These are phyloP conservation scores for Irena cyanogastra DNA, from an alignment of 2,113 vertebrate species.

Conservation along the genomic window DNA sequence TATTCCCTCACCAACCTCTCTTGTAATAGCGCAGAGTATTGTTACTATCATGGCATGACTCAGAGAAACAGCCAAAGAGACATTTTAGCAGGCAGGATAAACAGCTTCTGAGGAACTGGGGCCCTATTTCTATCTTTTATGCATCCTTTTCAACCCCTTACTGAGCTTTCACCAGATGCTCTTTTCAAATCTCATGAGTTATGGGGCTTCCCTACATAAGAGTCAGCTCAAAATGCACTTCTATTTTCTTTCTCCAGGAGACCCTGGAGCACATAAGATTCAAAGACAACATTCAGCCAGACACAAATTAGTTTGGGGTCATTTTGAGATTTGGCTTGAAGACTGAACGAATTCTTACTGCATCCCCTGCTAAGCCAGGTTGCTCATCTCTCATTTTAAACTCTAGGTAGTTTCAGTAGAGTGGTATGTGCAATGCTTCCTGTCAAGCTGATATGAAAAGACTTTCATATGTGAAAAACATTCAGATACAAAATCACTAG, in stretches of 20 bases:
- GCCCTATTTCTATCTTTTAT: constrained; percentile 35
- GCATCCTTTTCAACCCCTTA: background rate
- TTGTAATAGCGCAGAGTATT: background rate
- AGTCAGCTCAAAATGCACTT: background rate
- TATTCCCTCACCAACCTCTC: background rate
- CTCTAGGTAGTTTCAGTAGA: background rate
- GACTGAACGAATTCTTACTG: background rate
- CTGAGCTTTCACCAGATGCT: constrained; percentile 19
- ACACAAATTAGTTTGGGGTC: constrained; percentile 33
- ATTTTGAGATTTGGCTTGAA: constrained; percentile 9
- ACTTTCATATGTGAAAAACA: constrained; percentile 32
- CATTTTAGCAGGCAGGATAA: constrained; percentile 22
- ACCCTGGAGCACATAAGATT: constrained; percentile 25
- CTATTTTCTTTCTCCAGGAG: constrained; percentile 22
- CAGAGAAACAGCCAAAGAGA: constrained; percentile 44
- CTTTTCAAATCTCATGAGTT: constrained; percentile 36
- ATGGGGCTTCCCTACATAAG: constrained; percentile 21
- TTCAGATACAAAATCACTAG: constrained; percentile 35
- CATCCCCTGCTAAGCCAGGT: constrained; percentile 11
- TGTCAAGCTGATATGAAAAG: constrained; percentile 26
- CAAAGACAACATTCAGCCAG: constrained; percentile 41
- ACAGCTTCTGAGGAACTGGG: constrained; percentile 28
- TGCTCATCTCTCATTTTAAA: constrained; percentile 11
- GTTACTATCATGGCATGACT: constrained; percentile 27
- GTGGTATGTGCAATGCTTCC: background rate